Conservation (phyloP, 2,888 invertebrate species). For the Drosophila subsilvestris region DNA sequence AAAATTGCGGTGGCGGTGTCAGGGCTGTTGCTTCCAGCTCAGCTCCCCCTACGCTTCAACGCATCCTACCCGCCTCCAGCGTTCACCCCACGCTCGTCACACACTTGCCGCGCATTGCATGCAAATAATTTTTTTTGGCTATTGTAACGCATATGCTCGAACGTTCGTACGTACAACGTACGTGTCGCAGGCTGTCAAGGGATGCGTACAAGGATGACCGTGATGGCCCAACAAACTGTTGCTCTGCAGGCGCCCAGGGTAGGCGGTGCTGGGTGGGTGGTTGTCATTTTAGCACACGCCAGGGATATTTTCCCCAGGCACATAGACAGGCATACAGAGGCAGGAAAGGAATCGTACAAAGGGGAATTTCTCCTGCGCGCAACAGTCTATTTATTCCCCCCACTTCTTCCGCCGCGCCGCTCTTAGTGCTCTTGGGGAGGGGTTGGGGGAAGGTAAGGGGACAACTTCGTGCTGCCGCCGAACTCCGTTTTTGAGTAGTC, state of each 20-base stretch:
- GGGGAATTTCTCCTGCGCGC: conserved; percentile 51
- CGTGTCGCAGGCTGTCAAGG: neutral
- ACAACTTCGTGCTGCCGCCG: conserved; percentile 59
- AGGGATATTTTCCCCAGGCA: conserved; percentile 30
- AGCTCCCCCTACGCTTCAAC: conserved; percentile 1
- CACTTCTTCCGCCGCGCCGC: neutral
- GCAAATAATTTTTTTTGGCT: conserved; percentile 71
- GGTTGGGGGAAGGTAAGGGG: neutral
- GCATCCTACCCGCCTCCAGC: conserved; percentile 7
- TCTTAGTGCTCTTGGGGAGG: neutral
- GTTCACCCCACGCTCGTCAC: neutral
- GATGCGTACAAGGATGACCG: conserved; percentile 53
- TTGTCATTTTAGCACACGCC: conserved; percentile 33
- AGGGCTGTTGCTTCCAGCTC: conserved; percentile 6
- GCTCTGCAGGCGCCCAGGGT: conserved; percentile 50
- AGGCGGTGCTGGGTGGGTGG: conserved; percentile 34
- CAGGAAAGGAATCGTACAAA: neutral
- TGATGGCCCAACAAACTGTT: conserved; percentile 74
- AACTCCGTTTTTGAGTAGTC: conserved; percentile 55
- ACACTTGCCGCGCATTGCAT: conserved; percentile 15
- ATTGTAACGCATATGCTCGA: conserved; percentile 54
- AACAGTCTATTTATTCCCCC: conserved; percentile 41
- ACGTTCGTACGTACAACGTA: neutral
- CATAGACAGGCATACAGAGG: conserved; percentile 5
- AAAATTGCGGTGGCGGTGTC: conserved; percentile 49